Percentiles rank a stretch among this genome's conserved stretches.
Conservation (phyloP, 1,140 invertebrate genomes). For the Tetragnatha versicolor region DNA sequence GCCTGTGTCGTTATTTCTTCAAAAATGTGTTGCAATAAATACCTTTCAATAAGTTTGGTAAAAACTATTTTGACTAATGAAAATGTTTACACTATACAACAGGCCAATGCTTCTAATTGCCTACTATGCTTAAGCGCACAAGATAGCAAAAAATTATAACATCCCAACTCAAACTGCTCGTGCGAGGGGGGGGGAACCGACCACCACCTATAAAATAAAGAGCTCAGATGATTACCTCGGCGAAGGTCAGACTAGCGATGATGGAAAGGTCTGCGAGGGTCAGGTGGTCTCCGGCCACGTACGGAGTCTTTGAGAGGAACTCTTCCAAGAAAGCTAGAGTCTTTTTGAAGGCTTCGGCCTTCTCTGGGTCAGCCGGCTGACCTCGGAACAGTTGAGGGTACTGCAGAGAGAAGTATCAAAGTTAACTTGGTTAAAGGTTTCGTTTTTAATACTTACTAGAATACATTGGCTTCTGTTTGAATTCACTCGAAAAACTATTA, state of each 20-base stretch:
- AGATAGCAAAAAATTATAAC: not conserved
- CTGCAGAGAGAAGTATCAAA: not conserved
- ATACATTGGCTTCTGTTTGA: not conserved
- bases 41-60: too few relatives aligned
- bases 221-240: slow-evolving; percentile 45
- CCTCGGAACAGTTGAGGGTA: slow-evolving; percentile 22
- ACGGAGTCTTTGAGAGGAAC: slow-evolving; percentile 56
- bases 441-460: not conserved
- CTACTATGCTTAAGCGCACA: not conserved
- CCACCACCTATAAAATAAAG: not conserved
- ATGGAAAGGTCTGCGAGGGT: slow-evolving; percentile 62
- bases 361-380: slow-evolving; percentile 23
- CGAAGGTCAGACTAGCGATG: slow-evolving; percentile 59
- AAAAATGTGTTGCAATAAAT: too few relatives aligned
- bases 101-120: too few relatives aligned
- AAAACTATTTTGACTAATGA: too few relatives aligned
- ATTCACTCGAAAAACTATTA: not conserved
- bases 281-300: slow-evolving; percentile 59
- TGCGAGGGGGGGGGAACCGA: not conserved
- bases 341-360: slow-evolving; percentile 56
- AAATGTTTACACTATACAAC: too few relatives aligned
- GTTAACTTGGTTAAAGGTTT: not conserved
- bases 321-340: slow-evolving; percentile 58
- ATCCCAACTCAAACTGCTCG: not conserved
- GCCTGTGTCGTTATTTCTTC: too few relatives aligned